These are phyloP conservation scores for Calonectris borealis DNA, from an alignment of 2,113 vertebrate genomes.

Conservation along the genomic window DNA sequence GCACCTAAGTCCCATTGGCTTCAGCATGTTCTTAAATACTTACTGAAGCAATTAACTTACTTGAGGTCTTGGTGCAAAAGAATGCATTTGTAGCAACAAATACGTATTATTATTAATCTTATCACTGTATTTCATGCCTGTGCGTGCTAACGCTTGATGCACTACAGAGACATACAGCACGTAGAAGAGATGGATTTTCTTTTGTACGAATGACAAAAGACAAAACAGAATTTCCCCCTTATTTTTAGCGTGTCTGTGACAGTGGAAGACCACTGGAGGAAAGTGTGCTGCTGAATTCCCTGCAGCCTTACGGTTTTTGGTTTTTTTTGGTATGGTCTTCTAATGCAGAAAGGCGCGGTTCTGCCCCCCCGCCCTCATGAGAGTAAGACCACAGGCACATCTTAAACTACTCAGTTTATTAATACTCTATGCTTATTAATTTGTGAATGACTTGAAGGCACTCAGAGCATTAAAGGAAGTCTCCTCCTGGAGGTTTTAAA, in stretches of 20 bases:
- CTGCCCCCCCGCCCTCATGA: neutral
- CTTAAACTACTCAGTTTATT: conserved; percentile 7
- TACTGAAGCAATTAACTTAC: neutral
- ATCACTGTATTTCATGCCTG: neutral
- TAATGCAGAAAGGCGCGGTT: neutral
- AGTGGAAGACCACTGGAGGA: neutral
- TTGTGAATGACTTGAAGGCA: conserved; percentile 29
- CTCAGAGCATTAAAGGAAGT: neutral
- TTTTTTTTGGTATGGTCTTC: neutral
- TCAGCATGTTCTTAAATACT: neutral
- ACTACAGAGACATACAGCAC: neutral
- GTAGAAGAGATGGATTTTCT: neutral
- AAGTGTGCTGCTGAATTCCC: neutral
- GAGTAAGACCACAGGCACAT: neutral
- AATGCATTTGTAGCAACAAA: neutral
- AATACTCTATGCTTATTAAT: neutral
- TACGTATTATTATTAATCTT: neutral
- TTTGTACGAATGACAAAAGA: neutral
- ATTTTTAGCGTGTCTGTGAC: neutral
- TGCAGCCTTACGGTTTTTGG: neutral
- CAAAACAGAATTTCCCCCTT: neutral
- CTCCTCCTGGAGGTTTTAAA: conserved; percentile 18
- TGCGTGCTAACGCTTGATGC: neutral
- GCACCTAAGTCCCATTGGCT: neutral
- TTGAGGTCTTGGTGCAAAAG: neutral